Percentiles rank a stretch among this genome's conserved stretches.
Conservation (phyloP, 2,888 invertebrate genomes). For the Hylaea fasciaria region DNA sequence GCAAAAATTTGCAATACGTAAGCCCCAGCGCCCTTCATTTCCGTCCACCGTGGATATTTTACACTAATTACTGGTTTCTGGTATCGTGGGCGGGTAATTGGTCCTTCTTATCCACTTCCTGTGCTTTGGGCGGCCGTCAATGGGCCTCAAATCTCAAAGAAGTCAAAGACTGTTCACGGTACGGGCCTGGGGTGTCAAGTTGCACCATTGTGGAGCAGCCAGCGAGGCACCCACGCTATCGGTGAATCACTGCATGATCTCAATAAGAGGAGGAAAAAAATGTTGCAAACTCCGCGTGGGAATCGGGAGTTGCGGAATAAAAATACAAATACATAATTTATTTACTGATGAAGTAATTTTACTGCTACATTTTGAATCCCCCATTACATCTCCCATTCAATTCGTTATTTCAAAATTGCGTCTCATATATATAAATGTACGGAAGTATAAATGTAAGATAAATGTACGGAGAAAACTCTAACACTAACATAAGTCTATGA, state of each 20-base stretch:
- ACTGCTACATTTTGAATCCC: too few relatives aligned
- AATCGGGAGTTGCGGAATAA: too few relatives aligned
- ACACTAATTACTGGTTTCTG: conserved; percentile 82
- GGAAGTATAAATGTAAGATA: too few relatives aligned
- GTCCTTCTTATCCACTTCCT: conserved; percentile 81
- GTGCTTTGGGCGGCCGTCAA: conserved; percentile 73
- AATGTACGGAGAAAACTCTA: too few relatives aligned
- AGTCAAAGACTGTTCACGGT: conserved; percentile 64
- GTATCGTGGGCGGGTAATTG: conserved; percentile 82
- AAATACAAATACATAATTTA: neutral
- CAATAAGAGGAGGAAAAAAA: conserved; percentile 40
- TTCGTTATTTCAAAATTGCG: too few relatives aligned
- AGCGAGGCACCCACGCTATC: conserved; percentile 70
- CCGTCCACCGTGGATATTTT: conserved; percentile 74
- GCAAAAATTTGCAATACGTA: conserved; percentile 34
- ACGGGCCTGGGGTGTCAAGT: conserved; percentile 72
- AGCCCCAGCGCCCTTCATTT: conserved; percentile 54
- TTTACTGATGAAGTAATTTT: too few relatives aligned
- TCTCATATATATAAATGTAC: too few relatives aligned
- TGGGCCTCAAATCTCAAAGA: conserved; percentile 57
- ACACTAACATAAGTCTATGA: too few relatives aligned
- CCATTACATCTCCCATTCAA: neutral
- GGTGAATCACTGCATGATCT: conserved; percentile 47
- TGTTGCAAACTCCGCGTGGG: conserved; percentile 37
- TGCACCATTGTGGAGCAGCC: conserved; percentile 68